phyloP scores from a whole-genome alignment of 2,888 invertebrate species.

The Steinernema carpocapsae region DNA sequence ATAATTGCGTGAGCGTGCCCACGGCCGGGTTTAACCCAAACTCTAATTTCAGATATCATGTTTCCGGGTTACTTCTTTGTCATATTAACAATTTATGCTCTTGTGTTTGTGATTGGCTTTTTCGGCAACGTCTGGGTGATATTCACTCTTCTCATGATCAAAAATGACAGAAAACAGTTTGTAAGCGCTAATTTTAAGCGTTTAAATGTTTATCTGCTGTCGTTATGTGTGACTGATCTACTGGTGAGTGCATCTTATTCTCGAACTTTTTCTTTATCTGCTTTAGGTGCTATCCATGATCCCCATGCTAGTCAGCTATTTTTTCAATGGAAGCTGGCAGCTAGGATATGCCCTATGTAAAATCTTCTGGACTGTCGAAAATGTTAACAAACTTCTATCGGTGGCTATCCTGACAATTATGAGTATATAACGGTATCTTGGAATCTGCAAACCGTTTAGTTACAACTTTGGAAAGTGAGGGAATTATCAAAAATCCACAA shows the following conservation, averaged over 20 bases:
- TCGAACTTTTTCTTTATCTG: background rate
- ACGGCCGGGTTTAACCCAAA: too few species aligned
- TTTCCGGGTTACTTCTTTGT: constrained; percentile 10
- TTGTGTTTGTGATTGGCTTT: constrained; percentile 8
- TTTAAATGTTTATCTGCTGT: constrained; percentile 27
- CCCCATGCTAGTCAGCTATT: constrained; percentile 46
- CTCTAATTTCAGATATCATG: background rate
- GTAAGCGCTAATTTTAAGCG: constrained; percentile 7
- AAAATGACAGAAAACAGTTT: constrained; percentile 7
- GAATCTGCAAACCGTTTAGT: constrained; percentile 50
- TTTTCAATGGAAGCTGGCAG: constrained; percentile 42
- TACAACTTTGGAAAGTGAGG: constrained; percentile 43
- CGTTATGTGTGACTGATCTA: constrained; percentile 26
- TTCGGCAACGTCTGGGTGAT: constrained; percentile 26
- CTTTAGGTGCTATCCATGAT: constrained; percentile 48
- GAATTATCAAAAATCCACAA: background rate
- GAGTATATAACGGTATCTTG: constrained; percentile 58
- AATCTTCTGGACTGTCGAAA: constrained; percentile 56
- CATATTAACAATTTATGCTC: background rate
- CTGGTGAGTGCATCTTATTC: background rate
- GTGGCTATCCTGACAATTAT: constrained; percentile 60
- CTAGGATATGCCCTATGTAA: constrained; percentile 45
- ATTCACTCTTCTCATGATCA: constrained; percentile 9
- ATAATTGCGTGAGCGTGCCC: too few species aligned
- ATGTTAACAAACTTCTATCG: constrained; percentile 60